Base-by-base conservation (phyloP, 2,888 invertebrate species). In the Chrysodeixis includens region DNA sequence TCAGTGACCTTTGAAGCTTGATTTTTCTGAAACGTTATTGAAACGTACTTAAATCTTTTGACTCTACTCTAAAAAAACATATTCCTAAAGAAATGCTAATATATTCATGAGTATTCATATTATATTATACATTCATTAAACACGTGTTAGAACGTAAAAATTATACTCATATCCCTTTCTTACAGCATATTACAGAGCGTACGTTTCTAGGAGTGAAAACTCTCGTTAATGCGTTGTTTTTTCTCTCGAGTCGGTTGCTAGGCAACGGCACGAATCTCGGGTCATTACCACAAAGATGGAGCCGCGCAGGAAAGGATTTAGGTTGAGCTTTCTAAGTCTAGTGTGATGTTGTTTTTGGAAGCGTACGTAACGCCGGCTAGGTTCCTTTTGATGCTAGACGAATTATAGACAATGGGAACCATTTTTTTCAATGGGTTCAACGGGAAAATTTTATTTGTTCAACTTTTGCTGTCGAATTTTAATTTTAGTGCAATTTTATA, bases 221-320 rank as follows among this genome's bases (percentile, higher is more conserved):
- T 54, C 54, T 72, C 67, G 30, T 64, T 64, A 56, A 66, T 66
- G 62, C 67, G 44, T 69, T 69, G 69, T 71, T 78, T 71, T 54
- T 71, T 63, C 68, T 63, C 53, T 22, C n/a, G 10, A 49, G 52
- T 30, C 35, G 66, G 86, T 86, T 86, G 82, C 87, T 67, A 77
- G 59, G 86, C 83, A 74, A 88, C 88, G 81, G 82, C 90, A 89
- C 88, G 89, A 64, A 71, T 78, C 60, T 40, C 62, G 68, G 66
- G 71, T 85, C 87, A 86, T 90, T 88, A 88, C 78, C 66, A 76
- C 83, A 83, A 81, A 85, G 84, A 78, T 77, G 32, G 30, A 62
- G 52, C 51, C 53, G 30, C 22, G 71, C 61, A 71, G 67, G 51
- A 63, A 63, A 76, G 62, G 69, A 68, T 62, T 66, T 51, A 30